Evolutionary conservation across 2,888 invertebrate species (phyloP), one percentile per base, ranked within the genome.

Genomic region (Melieria crassipennis): DNA sequence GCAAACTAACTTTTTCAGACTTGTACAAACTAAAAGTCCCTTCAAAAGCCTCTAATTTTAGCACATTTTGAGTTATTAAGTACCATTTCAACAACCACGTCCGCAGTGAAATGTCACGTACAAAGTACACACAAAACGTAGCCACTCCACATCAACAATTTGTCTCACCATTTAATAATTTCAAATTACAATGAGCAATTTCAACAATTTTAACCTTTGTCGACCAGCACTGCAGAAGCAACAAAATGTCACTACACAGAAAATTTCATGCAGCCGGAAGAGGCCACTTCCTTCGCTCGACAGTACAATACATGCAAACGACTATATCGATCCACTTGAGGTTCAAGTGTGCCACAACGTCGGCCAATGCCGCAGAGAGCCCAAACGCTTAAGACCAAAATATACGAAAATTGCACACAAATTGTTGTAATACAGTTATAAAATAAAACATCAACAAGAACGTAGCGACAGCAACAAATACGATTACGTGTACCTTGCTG

Each of bases 281-380:
- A 58, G 3, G 6, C 10, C 30, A 30, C 30, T 30, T 30, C 30
- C 30, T 52, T 50, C 10, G 42, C n/a, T 47, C 9, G 57, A 30
- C 30, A 42, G 60, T 46, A 10, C 13, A 45, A 61, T 43, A 13
- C 55, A 52, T 55, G 4, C 57, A 63, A 65, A 61, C 60, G 7
- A 47, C 65, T 56, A 47, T 70, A 75, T 76, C 75, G 77, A 77
- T 76, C 68, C 71, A 72, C 47, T 69, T 56, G 7, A 64, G 67
- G 71, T 60, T 45, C 47, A 7, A 13, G 47, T 10, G 42, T 43
- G 13, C 56, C 30, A 66, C 30, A 30, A 43, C 10, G 57, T 58
- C 57, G 47, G 13, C 11, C 30, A 30, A 11, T 46, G 45, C 48
- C 13, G 16, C 65, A 58, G 3, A 58, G 42, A 5, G 56, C 11